Evolutionary conservation across 2,888 invertebrate genomes (phyloP).

Genomic region (Microplitis manilae): DNA sequence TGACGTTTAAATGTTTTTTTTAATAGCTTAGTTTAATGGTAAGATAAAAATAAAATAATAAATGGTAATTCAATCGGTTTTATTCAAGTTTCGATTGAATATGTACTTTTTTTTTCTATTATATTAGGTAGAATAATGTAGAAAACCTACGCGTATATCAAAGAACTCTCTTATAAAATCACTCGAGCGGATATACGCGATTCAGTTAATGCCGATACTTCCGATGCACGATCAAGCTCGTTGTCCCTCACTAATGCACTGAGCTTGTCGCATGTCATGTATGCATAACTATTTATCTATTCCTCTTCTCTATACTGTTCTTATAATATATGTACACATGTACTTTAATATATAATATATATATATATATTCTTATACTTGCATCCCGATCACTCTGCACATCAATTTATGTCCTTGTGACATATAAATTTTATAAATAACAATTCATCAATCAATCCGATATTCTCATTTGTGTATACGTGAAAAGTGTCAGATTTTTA

Average conservation of each 20-base stretch:
- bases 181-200: slow-evolving; percentile 67
- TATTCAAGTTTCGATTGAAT: not conserved
- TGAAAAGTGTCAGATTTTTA: not conserved
- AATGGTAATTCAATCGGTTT: not conserved
- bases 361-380: not conserved
- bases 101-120: not conserved
- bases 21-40: not conserved
- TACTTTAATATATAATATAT: not conserved
- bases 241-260: slow-evolving; percentile 41
- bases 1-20: not conserved
- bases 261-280: slow-evolving; percentile 40
- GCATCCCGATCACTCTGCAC: not conserved
- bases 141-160: slow-evolving; percentile 21
- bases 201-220: slow-evolving; percentile 64
- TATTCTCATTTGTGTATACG: not conserved
- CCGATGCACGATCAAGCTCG: slow-evolving; percentile 41
- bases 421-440: not conserved
- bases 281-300: slow-evolving; percentile 36
- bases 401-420: not conserved
- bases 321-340: not conserved
- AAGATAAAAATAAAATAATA: not conserved
- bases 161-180: slow-evolving; percentile 55
- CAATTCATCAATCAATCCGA: not conserved
- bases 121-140: not conserved
- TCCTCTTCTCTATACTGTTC: not conserved